Conservation (phyloP, 30 jellyfish, hydroid and myxozoan genomes). For the Clytia hemisphaerica region DNA sequence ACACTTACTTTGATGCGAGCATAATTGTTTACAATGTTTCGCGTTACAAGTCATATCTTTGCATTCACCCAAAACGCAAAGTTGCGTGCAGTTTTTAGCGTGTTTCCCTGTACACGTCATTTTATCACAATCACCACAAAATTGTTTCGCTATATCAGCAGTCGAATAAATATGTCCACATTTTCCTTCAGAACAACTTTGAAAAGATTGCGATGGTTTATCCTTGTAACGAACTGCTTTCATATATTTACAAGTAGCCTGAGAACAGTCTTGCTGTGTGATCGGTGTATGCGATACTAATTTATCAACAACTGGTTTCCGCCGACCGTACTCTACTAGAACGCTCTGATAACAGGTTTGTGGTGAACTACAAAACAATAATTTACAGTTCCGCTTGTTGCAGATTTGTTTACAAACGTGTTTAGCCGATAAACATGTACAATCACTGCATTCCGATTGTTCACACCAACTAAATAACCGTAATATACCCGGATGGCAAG, state of each 20-base stretch:
- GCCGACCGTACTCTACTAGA: constrained; percentile 23
- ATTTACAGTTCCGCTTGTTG: constrained; percentile 45
- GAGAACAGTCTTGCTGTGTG: constrained; percentile 75
- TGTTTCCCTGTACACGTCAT: constrained; percentile 61
- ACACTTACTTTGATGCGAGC: constrained; percentile 71
- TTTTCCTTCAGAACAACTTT: constrained; percentile 65
- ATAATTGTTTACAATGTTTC: constrained; percentile 70
- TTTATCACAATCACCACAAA: constrained; percentile 61
- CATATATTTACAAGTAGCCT: constrained; percentile 59
- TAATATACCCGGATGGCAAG: constrained; percentile 61
- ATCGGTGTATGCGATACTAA: constrained; percentile 76
- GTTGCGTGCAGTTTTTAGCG: constrained; percentile 76
- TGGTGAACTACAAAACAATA: constrained; percentile 63
- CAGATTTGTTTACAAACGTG: constrained; percentile 81
- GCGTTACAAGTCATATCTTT: constrained; percentile 54
- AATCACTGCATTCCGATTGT: constrained; percentile 74
- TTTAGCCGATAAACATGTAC: constrained; percentile 54
- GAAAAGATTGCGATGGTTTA: constrained; percentile 34
- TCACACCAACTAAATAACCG: constrained; percentile 76
- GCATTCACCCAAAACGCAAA: constrained; percentile 59
- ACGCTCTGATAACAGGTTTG: constrained; percentile 70
- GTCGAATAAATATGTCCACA: constrained; percentile 50
- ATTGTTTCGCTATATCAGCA: constrained; percentile 64
- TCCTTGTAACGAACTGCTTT: constrained; percentile 43
- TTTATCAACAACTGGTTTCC: constrained; percentile 50